Conservation (phyloP, 1,140 invertebrate genomes). For the Drosophila parabipectinata region DNA sequence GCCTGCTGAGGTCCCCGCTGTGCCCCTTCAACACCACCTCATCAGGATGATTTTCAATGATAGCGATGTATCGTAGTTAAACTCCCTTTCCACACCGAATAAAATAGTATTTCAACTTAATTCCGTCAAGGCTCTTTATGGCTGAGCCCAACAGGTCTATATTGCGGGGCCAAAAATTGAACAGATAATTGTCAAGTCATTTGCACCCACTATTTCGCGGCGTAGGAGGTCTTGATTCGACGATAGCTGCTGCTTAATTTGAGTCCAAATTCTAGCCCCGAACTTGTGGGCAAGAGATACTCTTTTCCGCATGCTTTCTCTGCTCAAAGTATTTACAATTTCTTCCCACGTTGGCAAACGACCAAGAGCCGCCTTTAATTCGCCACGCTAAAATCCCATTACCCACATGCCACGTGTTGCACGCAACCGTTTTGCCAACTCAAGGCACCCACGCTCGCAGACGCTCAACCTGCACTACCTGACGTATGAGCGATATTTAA, state of each 20-base stretch:
- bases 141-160: no score
- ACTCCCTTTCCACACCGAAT: slow-evolving; percentile 14
- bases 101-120: slow-evolving; percentile 13
- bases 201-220: background rate
- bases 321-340: slow-evolving; percentile 2
- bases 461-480: slow-evolving; percentile 17
- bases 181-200: background rate
- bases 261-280: no score
- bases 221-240: background rate
- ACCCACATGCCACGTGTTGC: slow-evolving; percentile 20
- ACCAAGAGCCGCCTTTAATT: background rate
- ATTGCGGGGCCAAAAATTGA: background rate
- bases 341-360: background rate
- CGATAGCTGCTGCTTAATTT: no score
- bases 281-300: background rate
- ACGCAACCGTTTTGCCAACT: slow-evolving; percentile 16
- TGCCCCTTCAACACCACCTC: slow-evolving; percentile 32
- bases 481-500: slow-evolving; percentile 48
- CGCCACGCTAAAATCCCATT: slow-evolving; percentile 9
- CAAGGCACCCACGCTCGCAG: slow-evolving; percentile 4
- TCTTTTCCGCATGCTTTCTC: background rate
- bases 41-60: slow-evolving; percentile 8
- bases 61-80: background rate
- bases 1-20: slow-evolving; percentile 7
- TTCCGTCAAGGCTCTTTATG: background rate